Base-by-base conservation (phyloP, 2,113 vertebrate species). In the Tragelaphus buxtoni region DNA sequence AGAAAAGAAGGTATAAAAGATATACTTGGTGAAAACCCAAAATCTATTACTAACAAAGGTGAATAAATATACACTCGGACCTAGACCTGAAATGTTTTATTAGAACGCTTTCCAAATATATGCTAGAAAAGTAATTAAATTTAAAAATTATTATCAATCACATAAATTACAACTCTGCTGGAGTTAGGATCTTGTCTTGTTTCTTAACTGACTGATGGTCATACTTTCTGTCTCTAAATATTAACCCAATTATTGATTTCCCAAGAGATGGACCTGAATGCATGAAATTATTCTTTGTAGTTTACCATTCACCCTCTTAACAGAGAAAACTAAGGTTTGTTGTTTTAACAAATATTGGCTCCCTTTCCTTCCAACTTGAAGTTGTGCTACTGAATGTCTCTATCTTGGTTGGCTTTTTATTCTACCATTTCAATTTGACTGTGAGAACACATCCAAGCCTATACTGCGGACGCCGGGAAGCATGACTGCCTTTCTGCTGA, bases 171-270 rank as follows among this genome's bases (percentile, higher is more conserved):
- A 92, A 56, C 28, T 65, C 53, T 74, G n/a, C 35, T 77, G n/a
- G 32, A 39, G 18, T 26, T 61, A 94, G 18, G 51, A 51, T 63
- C 79, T 2, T 90, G 53, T 80, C 56, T 79, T 63, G 30, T 72
- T 97, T 94, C 60, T 65, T 90, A 94, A 93, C 0, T 83, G 87
- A 93, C 20, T 92, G 49, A 77, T 61, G 63, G 10, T 47, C 32
- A 32, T 51, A 80, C 17, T 91, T 95, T 88, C 79, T 77, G 30
- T 88, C 80, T 95, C 53, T 93, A 97, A 93, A 79, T 90, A 53
- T 9, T 88, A 96, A 92, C 18, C 61, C 90, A 77, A 89, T 82
- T 93, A 91, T 10, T 77, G 49, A 63, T 72, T 61, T 93, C 22
- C 32, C 53, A 81, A 80, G 93, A 69, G 65, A 85, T 28, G 7